Base-by-base conservation (phyloP, 2,888 invertebrate species). In the Tromatobia lineatoria region DNA sequence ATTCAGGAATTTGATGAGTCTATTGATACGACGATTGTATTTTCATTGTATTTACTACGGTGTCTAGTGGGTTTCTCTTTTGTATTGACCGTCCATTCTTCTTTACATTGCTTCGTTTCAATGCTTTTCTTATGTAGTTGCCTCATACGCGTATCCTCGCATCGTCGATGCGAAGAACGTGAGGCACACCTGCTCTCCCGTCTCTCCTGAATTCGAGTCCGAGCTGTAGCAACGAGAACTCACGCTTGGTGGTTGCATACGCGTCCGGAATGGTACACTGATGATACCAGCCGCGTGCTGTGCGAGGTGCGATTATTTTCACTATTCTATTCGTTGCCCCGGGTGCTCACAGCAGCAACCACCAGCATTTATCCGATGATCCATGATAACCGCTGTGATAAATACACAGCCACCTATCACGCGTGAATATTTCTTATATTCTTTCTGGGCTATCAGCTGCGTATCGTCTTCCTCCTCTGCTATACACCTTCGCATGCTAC, bases 391-490 rank as follows among this genome's bases (percentile, higher is more conserved):
- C 77, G 54, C 69, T 57, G 64, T 84, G 81, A 84, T 84, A 84
- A 84, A 84, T 84, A 81, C 78, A 81, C 74, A 78, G 80, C 81
- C 81, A 84, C 81, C 84, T 81, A 84, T 84, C 84, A 84, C 77
- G 74, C 81, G 84, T 78, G 23, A 78, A 81, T 80, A 80, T 84
- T 84, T 75, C 84, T 84, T 78, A 78, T 81, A 69, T 80, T 73
- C 61, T 79, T 42, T 29, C 38, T 80, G 59, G 71, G 66, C 71
- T 74, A 78, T 78, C 81, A 77, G 74, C 74, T 78, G 78, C 78
- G 84, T 74, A 84, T 84, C 84, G 78, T 78, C 74, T 84, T 81
- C 78, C 81, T 80, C 50, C 74, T 74, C 57, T 23, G 20, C 50
- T 20, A 38, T 29, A 38, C 15, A 7, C 73, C 38, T 69, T 29